Evolutionary conservation across 2,888 invertebrate genomes (phyloP), one percentile per base, ranked within the genome.

Genomic region (Salticus scenicus): DNA sequence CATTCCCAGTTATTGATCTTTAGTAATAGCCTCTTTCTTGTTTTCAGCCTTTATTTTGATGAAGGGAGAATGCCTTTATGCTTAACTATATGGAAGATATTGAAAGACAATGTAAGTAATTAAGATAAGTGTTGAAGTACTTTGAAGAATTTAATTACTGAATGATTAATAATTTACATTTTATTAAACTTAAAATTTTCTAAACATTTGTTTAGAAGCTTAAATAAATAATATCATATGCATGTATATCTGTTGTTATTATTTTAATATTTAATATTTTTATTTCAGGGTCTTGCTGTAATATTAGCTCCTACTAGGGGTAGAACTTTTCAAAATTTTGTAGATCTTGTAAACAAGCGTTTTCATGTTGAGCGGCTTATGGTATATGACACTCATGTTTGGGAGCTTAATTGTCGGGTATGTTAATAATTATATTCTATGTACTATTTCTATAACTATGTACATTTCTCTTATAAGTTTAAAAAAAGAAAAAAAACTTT

Each of bases 241-340:
- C n/a, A n/a, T n/a, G n/a, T n/a, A n/a, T n/a, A n/a, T n/a, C n/a
- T n/a, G n/a, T n/a, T n/a, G n/a, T n/a, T n/a, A n/a, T n/a, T n/a
- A n/a, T n/a, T n/a, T n/a, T n/a, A n/a, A 37, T 10, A 37, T 4
- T 37, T 37, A 7, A 37, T 37, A 7, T 10, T 37, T 37, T 4
- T 10, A 37, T 37, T 37, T 0, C 87, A 91, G 90, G 95, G 96
- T 0, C 90, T 94, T 71, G 95, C 94, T 0, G 91, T 95, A 87
- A 93, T 96, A 64, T 95, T 96, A 93, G 96, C 96, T 12, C 96
- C 96, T 0, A 92, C 93, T 87, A 93, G 96, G 66, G 95, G 95
- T 2, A 92, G 93, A 88, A 95, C 96, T 8, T 93, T 96, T 89
- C 93, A 94, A 72, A 92, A 93, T 88, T 96, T 96, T 91, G 92